Percentiles rank a stretch among this genome's conserved stretches.
These are phyloP conservation scores for Ageneiosus marmoratus DNA, from an alignment of 2,113 vertebrate species.

Conservation along the genomic window DNA sequence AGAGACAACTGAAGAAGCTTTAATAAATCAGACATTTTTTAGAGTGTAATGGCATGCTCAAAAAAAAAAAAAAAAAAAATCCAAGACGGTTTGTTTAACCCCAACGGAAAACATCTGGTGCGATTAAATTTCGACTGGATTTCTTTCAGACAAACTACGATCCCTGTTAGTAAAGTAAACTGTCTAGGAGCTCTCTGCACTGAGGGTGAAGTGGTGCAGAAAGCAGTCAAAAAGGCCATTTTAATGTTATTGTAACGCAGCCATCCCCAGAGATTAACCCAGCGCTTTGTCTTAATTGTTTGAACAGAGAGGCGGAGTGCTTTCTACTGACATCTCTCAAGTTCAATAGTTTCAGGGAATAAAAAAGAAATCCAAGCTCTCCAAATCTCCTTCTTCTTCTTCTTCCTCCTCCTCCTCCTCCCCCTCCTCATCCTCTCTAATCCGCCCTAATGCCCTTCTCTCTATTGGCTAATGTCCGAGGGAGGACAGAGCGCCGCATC, in stretches of 20 bases:
- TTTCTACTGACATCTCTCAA: constrained; percentile 75
- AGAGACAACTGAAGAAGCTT: background rate
- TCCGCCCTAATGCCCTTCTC: constrained; percentile 80
- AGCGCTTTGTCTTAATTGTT: constrained; percentile 82
- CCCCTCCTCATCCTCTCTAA: constrained; percentile 75
- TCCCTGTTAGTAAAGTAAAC: constrained; percentile 77
- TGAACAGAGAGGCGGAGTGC: constrained; percentile 68
- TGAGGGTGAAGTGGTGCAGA: constrained; percentile 46
- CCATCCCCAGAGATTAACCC: constrained; percentile 75
- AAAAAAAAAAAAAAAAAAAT: background rate
- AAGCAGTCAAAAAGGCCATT: constrained; percentile 63
- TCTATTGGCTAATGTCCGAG: constrained; percentile 80
- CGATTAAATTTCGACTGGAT: constrained; percentile 45
- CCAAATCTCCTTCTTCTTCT: constrained; percentile 68
- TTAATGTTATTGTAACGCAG: constrained; percentile 75
- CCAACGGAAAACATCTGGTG: constrained; percentile 6
- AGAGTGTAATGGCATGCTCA: background rate
- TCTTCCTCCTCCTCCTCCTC: constrained; percentile 65
- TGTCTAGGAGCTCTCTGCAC: constrained; percentile 47
- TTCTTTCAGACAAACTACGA: constrained; percentile 73
- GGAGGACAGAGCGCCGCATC: constrained; percentile 76
- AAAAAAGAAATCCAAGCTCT: constrained; percentile 74
- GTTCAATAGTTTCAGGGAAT: constrained; percentile 77
- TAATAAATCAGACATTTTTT: background rate
- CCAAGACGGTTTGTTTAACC: background rate